Base-by-base conservation (phyloP, 1,140 invertebrate genomes). In the Drosophila sturtevanti region DNA sequence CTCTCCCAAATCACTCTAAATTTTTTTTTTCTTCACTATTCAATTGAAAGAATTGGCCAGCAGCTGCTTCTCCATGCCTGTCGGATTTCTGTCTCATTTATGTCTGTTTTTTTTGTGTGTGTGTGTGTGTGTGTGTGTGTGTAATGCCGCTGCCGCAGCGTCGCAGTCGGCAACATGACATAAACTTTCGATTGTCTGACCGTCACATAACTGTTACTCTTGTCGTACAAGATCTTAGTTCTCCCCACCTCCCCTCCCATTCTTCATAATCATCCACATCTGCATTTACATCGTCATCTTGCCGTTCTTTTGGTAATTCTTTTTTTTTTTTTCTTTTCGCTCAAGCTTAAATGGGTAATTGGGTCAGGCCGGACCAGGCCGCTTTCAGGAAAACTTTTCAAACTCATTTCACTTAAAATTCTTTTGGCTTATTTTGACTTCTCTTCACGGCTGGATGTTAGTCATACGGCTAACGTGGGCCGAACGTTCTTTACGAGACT, bases 141-240 rank as follows among this genome's bases (percentile, higher is more conserved):
- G 41, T 54, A 68, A 21, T 54, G 55, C 11, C 60, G 56, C n/a
- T 56, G 71, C 21, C 62, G 55, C 37, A 62, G 37, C 65, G 66
- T 63, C 67, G 76, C 72, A 87, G 82, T 77, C 76, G 73, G 41
- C 74, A 78, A 76, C 76, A 89, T 89, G 84, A 89, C 84, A 89
- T 89, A 89, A 89, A 89, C 84, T 89, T 89, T 89, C 84, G 84
- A 89, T 89, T 89, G 84, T 89, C 84, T 89, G 84, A 65, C 84
- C 82, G 73, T 89, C 84, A 89, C 84, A 89, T 89, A 89, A 89
- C 84, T 77, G 84, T 89, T 79, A 68, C 79, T 70, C 72, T 69
- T 76, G 58, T 76, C 63, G 64, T 65, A 61, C 58, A 9, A 48
- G 41, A 48, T 48, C 9, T 48, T 9, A 4, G 41, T 55, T 63